Conservation (phyloP, 1,140 invertebrate species). For the Drosophila guanche region DNA sequence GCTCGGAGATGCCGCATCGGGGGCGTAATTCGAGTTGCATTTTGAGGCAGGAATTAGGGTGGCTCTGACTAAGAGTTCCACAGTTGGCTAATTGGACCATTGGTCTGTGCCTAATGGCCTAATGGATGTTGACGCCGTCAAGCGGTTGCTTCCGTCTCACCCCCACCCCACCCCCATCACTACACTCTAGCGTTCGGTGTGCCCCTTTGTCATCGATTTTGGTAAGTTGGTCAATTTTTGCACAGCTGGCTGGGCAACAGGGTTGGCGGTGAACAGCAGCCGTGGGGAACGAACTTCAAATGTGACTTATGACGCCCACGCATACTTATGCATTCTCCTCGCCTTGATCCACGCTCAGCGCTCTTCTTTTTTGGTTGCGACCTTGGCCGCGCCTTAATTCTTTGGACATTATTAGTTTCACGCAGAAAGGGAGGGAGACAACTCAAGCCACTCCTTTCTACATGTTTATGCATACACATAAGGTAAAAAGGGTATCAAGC, state of each 20-base stretch:
- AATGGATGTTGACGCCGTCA: slow-evolving; percentile 68
- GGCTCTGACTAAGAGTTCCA: slow-evolving; percentile 19
- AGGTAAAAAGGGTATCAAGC: neutral
- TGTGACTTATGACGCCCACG: slow-evolving; percentile 29
- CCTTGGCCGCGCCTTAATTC: slow-evolving; percentile 43
- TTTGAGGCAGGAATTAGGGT: too few relatives aligned
- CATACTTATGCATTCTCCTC: too few relatives aligned
- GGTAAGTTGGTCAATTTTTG: slow-evolving; percentile 71
- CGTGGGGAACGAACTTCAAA: slow-evolving; percentile 10
- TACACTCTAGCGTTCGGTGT: neutral
- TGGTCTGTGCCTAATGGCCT: slow-evolving; percentile 63
- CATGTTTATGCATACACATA: neutral
- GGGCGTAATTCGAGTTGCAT: too few relatives aligned
- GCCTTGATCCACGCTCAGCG: neutral
- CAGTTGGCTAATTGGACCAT: slow-evolving; percentile 63
- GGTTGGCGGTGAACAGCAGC: slow-evolving; percentile 10
- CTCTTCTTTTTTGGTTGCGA: neutral
- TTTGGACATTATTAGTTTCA: neutral
- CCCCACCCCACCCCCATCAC: neutral
- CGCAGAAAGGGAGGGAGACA: too few relatives aligned
- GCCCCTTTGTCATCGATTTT: slow-evolving; percentile 37
- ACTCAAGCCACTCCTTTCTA: too few relatives aligned
- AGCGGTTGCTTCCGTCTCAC: slow-evolving; percentile 41
- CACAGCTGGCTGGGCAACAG: slow-evolving; percentile 39
- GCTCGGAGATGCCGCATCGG: neutral